A percentile compares a stretch with the other conserved stretches of the same genome.
phyloP scores from a whole-genome alignment of 2,113 vertebrate species.

The Macroglossus sobrinus region DNA sequence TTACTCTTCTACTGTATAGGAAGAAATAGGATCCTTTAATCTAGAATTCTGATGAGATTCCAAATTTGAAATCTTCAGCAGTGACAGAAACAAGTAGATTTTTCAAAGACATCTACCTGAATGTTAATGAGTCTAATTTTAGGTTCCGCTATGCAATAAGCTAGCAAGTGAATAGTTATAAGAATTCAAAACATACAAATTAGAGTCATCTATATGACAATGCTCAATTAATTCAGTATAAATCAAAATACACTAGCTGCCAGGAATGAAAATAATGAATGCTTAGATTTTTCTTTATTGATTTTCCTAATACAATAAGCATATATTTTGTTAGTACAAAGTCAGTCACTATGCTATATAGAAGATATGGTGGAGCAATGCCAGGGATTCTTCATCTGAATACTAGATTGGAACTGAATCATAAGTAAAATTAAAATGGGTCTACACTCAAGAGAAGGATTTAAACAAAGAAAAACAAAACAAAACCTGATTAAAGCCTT shows the following conservation, averaged over 20 bases:
- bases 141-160: neutral
- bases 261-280: neutral
- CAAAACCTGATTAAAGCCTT: neutral
- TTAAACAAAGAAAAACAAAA: neutral
- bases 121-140: neutral
- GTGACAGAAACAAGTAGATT: neutral
- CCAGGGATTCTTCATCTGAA: neutral
- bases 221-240: neutral
- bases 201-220: neutral
- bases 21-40: neutral
- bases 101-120: neutral
- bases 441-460: neutral
- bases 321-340: neutral
- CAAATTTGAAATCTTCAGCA: neutral
- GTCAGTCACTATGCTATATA: neutral
- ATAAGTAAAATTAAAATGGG: neutral
- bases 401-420: neutral
- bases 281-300: neutral
- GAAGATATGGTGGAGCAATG: neutral
- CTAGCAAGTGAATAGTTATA: neutral
- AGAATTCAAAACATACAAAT: neutral
- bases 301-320: neutral
- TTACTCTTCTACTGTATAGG: neutral
- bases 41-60: neutral
- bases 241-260: neutral